Evolutionary conservation across 1,140 invertebrate species (phyloP), one percentile per base, ranked within the genome.

Genomic region (Drosophila nannoptera): DNA sequence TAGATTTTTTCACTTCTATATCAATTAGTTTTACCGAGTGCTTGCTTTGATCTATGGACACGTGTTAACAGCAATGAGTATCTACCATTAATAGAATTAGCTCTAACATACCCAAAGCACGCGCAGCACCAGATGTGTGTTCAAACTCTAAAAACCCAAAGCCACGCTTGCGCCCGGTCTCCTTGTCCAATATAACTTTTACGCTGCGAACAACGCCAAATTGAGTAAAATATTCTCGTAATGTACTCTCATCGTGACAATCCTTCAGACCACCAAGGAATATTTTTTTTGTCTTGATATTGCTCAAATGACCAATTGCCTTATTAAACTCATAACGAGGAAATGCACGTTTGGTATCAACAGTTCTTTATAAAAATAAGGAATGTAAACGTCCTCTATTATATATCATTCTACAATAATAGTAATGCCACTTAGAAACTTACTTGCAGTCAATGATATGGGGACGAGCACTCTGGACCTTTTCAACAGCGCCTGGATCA

Each of bases 121-220:
- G 67, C 0, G 66, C 77, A 16, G 76, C 73, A 22, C 73, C 58
- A 0, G 22, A 45, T 6, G 97, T 97, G 89, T 98, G 97, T 89
- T 98, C 96, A 89, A 97, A 99, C 89, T 97, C 96, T 7, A 99
- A 94, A 90, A 99, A 98, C 5, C 95, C 97, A 90, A 98, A 98
- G 9, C 97, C 97, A 54, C 97, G 92, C 75, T 97, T 97, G 87
- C 97, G 97, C 6, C 96, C 96, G 2, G 96, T 97, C 58, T 95
- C 95, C 82, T 96, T 97, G 69, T 98, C 96, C 4, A 94, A 94
- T 7, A 98, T 95, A 73, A 98, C 94, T 73, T 95, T 96, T 11
- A 96, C 93, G 55, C 94, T 94, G 11, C 93, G 91, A 53, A 97
- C 94, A 43, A 91, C 93, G 2, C 98, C 98, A 90, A 93, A 99